Conservation (phyloP, 1,140 invertebrate genomes). For the Drosophila rufa region DNA sequence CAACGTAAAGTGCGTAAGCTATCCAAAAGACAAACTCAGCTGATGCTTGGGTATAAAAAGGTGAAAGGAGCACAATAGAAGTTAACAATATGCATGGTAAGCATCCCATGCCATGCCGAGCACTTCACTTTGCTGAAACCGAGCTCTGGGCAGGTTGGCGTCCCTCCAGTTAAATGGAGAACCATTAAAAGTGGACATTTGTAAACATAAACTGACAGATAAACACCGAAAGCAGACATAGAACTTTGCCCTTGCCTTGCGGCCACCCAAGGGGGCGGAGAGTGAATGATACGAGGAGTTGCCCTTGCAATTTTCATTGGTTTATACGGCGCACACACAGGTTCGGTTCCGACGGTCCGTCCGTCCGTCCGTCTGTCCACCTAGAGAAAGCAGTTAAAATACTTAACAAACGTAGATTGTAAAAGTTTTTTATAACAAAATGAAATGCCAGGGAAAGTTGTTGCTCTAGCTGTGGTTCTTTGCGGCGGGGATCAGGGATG, state of each 20-base stretch:
- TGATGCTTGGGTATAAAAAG: not conserved
- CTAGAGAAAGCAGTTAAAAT: conserved; percentile 76
- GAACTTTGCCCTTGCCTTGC: conserved; percentile 57
- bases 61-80: conserved; percentile 2
- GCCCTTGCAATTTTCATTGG: conserved; percentile 77
- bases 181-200: conserved; percentile 81
- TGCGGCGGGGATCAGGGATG: conserved; percentile 4
- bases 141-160: conserved; percentile 3
- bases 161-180: conserved; percentile 67
- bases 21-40: not conserved
- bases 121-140: not conserved
- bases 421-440: conserved; percentile 81
- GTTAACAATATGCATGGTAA: conserved; percentile 11
- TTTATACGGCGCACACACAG: conserved; percentile 51
- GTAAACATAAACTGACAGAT: conserved; percentile 83
- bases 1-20: not conserved
- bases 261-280: not conserved
- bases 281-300: conserved; percentile 57
- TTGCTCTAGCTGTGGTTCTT: conserved; percentile 44
- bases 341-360: not conserved
- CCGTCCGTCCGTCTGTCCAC: conserved; percentile 13
- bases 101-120: not conserved
- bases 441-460: conserved; percentile 63
- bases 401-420: conserved; percentile 84
- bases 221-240: conserved; percentile 70